phyloP scores from a whole-genome alignment of 2,888 invertebrate genomes.

The Odontomyia ornata region DNA sequence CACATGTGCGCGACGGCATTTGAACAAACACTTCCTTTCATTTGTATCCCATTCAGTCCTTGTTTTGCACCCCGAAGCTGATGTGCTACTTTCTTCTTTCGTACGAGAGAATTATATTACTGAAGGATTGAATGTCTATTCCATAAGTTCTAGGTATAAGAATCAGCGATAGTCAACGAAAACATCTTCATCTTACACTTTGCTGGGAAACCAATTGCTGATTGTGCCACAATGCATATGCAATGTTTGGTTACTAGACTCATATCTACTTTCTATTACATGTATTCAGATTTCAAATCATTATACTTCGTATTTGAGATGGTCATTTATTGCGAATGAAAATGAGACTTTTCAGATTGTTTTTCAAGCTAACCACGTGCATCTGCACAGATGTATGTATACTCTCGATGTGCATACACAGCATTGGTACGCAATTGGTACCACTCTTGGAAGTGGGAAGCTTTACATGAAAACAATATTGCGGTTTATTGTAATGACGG shows the following conservation, averaged over 20 bases:
- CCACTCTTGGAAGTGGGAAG: too few relatives aligned
- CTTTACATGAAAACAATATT: too few relatives aligned
- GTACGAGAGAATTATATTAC: too few relatives aligned
- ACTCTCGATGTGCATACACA: too few relatives aligned
- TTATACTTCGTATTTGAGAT: too few relatives aligned
- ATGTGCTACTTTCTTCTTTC: background rate
- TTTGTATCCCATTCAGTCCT: background rate
- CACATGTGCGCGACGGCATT: background rate
- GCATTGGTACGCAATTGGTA: too few relatives aligned
- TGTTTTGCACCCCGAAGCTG: background rate
- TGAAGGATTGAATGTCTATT: too few relatives aligned
- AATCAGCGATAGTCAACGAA: background rate
- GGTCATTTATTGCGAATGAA: background rate
- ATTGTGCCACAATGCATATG: background rate
- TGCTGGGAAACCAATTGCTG: background rate
- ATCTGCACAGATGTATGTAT: too few relatives aligned
- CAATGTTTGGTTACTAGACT: constrained; percentile 9
- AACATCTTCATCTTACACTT: background rate
- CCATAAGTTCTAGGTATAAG: too few relatives aligned
- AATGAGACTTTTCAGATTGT: too few relatives aligned
- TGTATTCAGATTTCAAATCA: background rate
- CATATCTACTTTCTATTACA: constrained; percentile 10
- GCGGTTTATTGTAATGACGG: too few relatives aligned
- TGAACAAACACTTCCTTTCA: background rate
- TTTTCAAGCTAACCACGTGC: too few relatives aligned